Conservation (phyloP, 2,888 invertebrate genomes). For the Alsophila aescularia region DNA sequence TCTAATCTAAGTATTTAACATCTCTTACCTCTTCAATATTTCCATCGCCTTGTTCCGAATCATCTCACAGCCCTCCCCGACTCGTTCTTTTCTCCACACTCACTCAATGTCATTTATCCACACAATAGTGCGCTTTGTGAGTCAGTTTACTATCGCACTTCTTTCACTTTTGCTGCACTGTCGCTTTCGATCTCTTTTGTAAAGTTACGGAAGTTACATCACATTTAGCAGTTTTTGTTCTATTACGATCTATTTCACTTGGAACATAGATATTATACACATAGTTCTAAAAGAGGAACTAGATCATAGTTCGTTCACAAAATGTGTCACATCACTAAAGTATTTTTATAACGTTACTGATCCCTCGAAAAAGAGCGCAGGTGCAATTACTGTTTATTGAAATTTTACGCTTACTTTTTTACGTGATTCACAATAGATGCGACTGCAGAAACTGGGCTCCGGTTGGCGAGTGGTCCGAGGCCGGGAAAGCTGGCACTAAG, state of each 20-base stretch:
- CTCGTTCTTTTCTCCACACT: slow-evolving; percentile 17
- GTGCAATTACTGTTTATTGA: background rate
- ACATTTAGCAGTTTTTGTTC: background rate
- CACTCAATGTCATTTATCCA: slow-evolving; percentile 22
- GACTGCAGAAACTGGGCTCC: slow-evolving; percentile 15
- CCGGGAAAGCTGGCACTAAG: slow-evolving; percentile 27
- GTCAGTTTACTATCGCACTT: slow-evolving; percentile 4
- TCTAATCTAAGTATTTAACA: background rate
- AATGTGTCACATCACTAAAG: background rate
- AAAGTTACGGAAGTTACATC: background rate
- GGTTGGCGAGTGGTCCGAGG: slow-evolving; percentile 25
- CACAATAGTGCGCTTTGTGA: slow-evolving; percentile 10
- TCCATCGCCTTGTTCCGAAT: slow-evolving; percentile 58
- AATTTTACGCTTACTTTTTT: background rate
- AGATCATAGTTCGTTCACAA: background rate
- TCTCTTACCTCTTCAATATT: slow-evolving; percentile 57
- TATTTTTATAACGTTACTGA: background rate
- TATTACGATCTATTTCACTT: too few relatives aligned
- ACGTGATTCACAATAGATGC: slow-evolving; percentile 9
- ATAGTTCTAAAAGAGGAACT: too few relatives aligned
- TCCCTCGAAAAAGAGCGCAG: background rate
- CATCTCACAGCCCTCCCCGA: slow-evolving; percentile 46
- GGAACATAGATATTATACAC: too few relatives aligned
- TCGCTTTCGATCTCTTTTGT: slow-evolving; percentile 14
- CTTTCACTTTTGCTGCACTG: slow-evolving; percentile 21